Base-by-base conservation (phyloP, 2,113 vertebrate species). In the Hymenochirus boettgeri region DNA sequence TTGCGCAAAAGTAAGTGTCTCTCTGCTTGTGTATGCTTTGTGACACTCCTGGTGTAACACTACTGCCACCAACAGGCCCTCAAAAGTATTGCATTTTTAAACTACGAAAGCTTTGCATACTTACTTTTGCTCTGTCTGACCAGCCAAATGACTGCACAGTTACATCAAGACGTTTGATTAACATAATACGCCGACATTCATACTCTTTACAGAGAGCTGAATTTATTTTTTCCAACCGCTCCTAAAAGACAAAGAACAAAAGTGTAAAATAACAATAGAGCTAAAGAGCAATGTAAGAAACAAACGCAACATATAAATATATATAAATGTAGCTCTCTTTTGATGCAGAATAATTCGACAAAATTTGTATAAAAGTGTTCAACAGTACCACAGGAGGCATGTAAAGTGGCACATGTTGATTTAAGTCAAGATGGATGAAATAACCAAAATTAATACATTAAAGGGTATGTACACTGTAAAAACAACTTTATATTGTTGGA, bases 81-180 rank as follows among this genome's bases (percentile, higher is more conserved):
- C 65, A 48, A 17, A 2, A 62, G 62, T 7, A 72, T 15, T 22
- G 29, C 54, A 57, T 22, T 8, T 2, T 19, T 9, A 21, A 8
- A 17, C 21, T 17, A 35, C 18, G 22, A 19, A 48, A 19, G 18
- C 46, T 2, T 21, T 48, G n/a, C 19, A 9, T 47, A 71, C 74
- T 31, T 78, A 85, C 95, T 90, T 97, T 96, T 10, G 96, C 96
- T 85, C 90, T 83, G 33, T 99, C 95, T 2, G 94, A 98, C 95
- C 96, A 99, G 1, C 95, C 91, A 37, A 99, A 99, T 2, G 96
- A 99, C 80, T 99, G 95, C 24, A 99, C 85, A 0, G 96, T 97
- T 58, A 99, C 95, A 48, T 99, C 96, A 12, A 99, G 85, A 1
- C 96, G 89, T 54, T 99, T 99, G 79, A 98, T 89, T 73, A 99